Evolutionary conservation across 2,797 vertebrate species (phyloP), one percentile per base, ranked within the genome.

Genomic region (Gymnodraco acuticeps): DNA sequence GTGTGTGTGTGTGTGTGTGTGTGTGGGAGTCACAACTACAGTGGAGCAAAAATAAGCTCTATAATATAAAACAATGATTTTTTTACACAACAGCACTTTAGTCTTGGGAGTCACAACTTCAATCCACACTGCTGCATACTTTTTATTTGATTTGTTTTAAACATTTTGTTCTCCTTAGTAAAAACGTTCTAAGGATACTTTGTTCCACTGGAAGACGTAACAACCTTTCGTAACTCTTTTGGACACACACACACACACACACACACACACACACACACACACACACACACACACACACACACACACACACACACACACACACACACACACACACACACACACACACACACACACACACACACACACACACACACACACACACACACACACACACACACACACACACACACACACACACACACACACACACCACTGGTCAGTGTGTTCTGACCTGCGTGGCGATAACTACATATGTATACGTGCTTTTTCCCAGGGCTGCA

Each of bases 361-460:
- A 4, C 27, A 27, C 27, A 4, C 4, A 5, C 4, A 4, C 27
- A 27, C 27, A 4, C 27, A 27, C 4, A 1, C 27, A 27, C 27
- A 4, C 27, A 27, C 27, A 4, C 27, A 4, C 27, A 4, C 27
- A 27, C 27, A 27, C 27, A 27, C 4, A 5, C 27, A 27, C 27
- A 27, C 27, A 27, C 27, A 27, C 27, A 27, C 27, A 27, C 27
- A 27, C 27, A 27, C 27, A 27, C 27, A 27, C 27, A 27, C 23
- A 23, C 27, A 27, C 27, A 27, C 27, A 27, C 27, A 27, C 27
- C 46, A 31, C 68, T 54, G 83, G 83, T 73, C 82, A 80, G 65
- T 9, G 53, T 59, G 65, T 17, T 80, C 53, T 82, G 88, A 84
- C 81, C 85, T 60, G 68, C 45, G 7, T 56, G 33, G 56, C 51